These are phyloP conservation scores for Drosophila kepulauana DNA, from an alignment of 1,140 invertebrate species.

Conservation along the genomic window DNA sequence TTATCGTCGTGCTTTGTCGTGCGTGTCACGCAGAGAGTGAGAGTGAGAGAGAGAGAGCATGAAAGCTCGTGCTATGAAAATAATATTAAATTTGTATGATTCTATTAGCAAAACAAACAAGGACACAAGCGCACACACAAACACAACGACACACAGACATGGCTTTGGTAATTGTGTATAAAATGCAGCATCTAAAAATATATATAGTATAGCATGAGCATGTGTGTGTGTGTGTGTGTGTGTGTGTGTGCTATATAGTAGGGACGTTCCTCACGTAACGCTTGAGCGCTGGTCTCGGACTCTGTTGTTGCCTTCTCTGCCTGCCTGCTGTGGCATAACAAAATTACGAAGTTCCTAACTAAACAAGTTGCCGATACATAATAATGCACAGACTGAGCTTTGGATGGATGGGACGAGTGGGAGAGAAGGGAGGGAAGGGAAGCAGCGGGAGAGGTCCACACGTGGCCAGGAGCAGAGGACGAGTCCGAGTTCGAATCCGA, in stretches of 20 bases:
- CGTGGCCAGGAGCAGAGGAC: background rate
- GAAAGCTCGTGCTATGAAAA: conserved; percentile 27
- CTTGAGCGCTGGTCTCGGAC: conserved; percentile 25
- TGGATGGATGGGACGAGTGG: too few relatives aligned
- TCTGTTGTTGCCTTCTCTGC: background rate
- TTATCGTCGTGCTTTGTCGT: conserved; percentile 28
- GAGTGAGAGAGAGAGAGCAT: too few relatives aligned
- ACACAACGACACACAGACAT: conserved; percentile 32
- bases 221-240: conserved; percentile 12
- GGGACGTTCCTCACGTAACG: conserved; percentile 40
- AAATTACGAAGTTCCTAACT: conserved; percentile 73
- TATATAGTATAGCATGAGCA: conserved; percentile 30
- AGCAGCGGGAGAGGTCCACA: background rate
- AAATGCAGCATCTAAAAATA: conserved; percentile 64
- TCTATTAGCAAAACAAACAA: conserved; percentile 77
- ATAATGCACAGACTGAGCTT: conserved; percentile 44
- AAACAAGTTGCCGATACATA: conserved; percentile 79
- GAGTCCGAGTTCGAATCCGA: background rate
- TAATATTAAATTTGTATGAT: conserved; percentile 67
- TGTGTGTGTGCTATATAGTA: conserved; percentile 20
- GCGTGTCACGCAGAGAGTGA: conserved; percentile 42
- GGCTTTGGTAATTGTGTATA: conserved; percentile 45
- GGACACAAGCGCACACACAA: conserved; percentile 32
- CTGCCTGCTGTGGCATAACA: conserved; percentile 55
- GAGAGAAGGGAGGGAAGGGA: background rate